Evolutionary conservation across 2,888 invertebrate genomes (phyloP).

Genomic region (Pelosia muscerda): DNA sequence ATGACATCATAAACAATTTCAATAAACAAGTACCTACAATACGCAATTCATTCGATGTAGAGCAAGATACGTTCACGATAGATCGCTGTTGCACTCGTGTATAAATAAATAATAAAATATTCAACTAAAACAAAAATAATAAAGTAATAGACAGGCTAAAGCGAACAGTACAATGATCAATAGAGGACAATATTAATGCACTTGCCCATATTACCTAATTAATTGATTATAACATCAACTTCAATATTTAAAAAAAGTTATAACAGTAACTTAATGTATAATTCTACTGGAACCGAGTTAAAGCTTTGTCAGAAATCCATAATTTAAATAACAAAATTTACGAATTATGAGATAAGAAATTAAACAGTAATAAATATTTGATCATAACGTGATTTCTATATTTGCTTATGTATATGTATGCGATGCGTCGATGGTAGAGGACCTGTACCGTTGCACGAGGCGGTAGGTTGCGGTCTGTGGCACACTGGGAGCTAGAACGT

Average conservation of each 20-base stretch:
- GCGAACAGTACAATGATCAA: conserved; percentile 84
- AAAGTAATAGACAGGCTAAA: conserved; percentile 82
- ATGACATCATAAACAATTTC: conserved; percentile 56
- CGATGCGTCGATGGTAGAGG: conserved; percentile 67
- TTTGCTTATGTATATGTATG: conserved; percentile 70
- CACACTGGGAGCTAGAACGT: conserved; percentile 31
- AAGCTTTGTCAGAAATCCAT: conserved; percentile 86
- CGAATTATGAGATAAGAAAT: conserved; percentile 82
- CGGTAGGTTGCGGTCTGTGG: conserved; percentile 26
- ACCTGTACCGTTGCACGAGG: conserved; percentile 11
- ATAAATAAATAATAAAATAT: conserved; percentile 87
- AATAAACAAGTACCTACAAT: conserved; percentile 66
- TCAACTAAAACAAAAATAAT: conserved; percentile 84
- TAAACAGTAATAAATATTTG: conserved; percentile 87
- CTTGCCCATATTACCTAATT: conserved; percentile 86
- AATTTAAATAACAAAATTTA: conserved; percentile 86
- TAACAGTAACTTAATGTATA: conserved; percentile 87
- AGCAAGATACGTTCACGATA: conserved; percentile 68
- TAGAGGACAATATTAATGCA: conserved; percentile 85
- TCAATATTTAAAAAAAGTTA: conserved; percentile 83
- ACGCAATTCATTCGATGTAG: conserved; percentile 72
- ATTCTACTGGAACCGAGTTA: conserved; percentile 87
- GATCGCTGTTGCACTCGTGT: conserved; percentile 71
- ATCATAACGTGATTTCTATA: conserved; percentile 80
- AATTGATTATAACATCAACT: conserved; percentile 86